Base-by-base conservation (phyloP, 1,140 invertebrate species). In the Diabrotica undecimpunctata region DNA sequence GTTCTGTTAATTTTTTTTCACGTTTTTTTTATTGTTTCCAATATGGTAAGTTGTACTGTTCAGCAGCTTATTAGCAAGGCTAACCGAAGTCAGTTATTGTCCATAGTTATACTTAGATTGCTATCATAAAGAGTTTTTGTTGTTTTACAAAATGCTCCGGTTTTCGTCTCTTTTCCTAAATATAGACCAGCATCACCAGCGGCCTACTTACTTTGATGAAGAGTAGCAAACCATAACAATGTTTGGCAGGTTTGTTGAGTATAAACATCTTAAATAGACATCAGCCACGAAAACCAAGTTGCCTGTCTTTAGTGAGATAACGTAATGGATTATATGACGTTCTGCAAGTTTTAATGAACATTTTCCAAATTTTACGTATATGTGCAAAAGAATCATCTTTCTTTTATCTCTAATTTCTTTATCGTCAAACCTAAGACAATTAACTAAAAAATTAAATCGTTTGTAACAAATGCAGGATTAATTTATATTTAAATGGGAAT, bases 391-490 rank as follows among this genome's bases (percentile, higher is more conserved):
- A 65, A 68, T 79, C 77, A 46, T 61, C 46, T 61, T 66, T 54
- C 53, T 65, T 68, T 60, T 71, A 61, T 61, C 66, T 63, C 75
- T 66, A 14, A 72, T 75, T 57, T 41, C 53, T 69, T 73, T 75
- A 57, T 76, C 67, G 64, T 79, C 74, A 66, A 80, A 78, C 53
- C 77, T 67, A 7, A 80, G 55, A 65, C 71, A 77, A 54, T 66
- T 62, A 46, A 76, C 55, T n/a, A 80, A 54, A 71, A 80, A 79
- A 56, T 70, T 61, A 65, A 79, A 81, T 61, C 79, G 61, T 37
- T 69, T n/a, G n/a, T n/a, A n/a, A n/a, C n/a, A n/a, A n/a, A n/a
- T n/a, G n/a, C n/a, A n/a, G n/a, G n/a, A n/a, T n/a, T n/a, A n/a
- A n/a, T n/a, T n/a, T n/a, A n/a, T n/a, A n/a, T n/a, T n/a, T n/a